phyloP scores from a whole-genome alignment of 2,888 invertebrate genomes.

The Diadromus collaris region DNA sequence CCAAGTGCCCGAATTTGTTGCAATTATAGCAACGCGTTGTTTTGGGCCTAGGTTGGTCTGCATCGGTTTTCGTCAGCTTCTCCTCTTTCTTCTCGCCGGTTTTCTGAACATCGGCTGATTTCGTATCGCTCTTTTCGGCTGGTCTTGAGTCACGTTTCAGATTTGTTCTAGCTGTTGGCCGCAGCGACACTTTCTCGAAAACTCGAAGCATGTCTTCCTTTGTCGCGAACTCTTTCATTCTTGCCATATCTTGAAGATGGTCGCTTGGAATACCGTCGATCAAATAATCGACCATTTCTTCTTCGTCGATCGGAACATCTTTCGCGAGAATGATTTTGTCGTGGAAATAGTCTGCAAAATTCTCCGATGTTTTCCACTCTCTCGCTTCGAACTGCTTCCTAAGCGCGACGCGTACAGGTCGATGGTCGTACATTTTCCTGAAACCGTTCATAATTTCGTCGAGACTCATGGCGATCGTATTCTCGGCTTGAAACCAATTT shows the following conservation, averaged over 20 bases:
- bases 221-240: constrained; percentile 41
- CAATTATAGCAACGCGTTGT: constrained; percentile 28
- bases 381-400: constrained; percentile 50
- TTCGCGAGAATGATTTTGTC: constrained; percentile 57
- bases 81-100: constrained; percentile 6
- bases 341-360: constrained; percentile 57
- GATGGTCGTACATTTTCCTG: constrained; percentile 49
- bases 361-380: constrained; percentile 48
- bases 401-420: constrained; percentile 25
- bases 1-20: constrained; percentile 28
- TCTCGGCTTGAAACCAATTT: constrained; percentile 25
- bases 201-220: constrained; percentile 40
- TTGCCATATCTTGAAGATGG: constrained; percentile 47
- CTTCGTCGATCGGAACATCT: constrained; percentile 40
- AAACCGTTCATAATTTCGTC: constrained; percentile 48
- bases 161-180: constrained; percentile 20
- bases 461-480: constrained; percentile 14
- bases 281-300: constrained; percentile 53
- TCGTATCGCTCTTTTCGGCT: background rate
- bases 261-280: constrained; percentile 59
- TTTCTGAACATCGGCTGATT: constrained; percentile 2
- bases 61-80: constrained; percentile 10
- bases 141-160: constrained; percentile 14
- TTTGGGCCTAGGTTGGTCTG: constrained; percentile 20
- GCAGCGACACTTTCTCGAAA: constrained; percentile 46